Evolutionary conservation across 92 coral and sea anemone genomes (phyloP).

Genomic region (Pocillopora grandis): DNA sequence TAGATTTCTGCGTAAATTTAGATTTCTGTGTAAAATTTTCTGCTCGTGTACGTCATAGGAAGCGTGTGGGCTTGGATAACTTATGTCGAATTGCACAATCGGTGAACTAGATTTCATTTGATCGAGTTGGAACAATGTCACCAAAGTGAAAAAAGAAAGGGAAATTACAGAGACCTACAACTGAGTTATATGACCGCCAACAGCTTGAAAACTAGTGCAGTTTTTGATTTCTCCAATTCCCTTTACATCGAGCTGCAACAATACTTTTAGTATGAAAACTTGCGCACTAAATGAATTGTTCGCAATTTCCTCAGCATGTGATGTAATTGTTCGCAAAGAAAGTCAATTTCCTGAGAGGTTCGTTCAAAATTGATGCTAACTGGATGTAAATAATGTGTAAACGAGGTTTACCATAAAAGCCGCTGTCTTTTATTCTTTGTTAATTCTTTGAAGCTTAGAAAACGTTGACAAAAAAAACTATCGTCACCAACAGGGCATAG

Average conservation of each 20-base stretch:
- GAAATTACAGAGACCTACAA: neutral
- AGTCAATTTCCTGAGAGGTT: slow-evolving; percentile 30
- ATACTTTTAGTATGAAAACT: slow-evolving; percentile 1
- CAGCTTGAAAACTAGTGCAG: neutral
- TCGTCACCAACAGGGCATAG: slow-evolving; percentile 11
- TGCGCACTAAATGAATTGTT: neutral
- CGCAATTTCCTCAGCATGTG: slow-evolving; percentile 7
- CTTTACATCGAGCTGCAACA: neutral
- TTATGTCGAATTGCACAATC: neutral
- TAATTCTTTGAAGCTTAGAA: neutral
- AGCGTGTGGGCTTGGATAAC: neutral
- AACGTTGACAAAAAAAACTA: neutral
- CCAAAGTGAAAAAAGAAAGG: neutral
- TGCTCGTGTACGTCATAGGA: slow-evolving; percentile 6
- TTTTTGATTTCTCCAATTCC: neutral
- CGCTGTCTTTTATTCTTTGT: slow-evolving; percentile 22
- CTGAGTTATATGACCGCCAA: neutral
- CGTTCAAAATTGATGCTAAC: slow-evolving; percentile 1
- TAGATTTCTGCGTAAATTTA: neutral
- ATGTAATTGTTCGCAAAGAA: slow-evolving; percentile 13
- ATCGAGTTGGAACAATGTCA: neutral
- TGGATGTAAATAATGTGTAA: neutral
- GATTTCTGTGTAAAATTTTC: neutral
- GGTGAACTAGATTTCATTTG: neutral
- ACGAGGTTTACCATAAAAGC: neutral